Conservation (phyloP, 2,888 invertebrate genomes). For the Pristionchus japonicus region DNA sequence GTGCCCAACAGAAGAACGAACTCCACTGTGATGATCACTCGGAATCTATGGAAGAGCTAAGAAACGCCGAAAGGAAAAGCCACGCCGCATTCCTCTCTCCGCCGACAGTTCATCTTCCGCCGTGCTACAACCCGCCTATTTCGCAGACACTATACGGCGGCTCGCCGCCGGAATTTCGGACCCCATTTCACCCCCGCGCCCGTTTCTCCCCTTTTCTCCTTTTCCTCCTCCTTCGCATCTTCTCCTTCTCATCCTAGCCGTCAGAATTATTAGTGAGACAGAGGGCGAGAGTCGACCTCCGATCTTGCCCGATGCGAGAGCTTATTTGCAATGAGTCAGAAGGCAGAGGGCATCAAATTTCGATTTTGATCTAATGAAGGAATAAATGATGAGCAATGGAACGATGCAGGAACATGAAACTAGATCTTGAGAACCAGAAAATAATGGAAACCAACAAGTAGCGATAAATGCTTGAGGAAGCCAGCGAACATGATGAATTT, state of each 20-base stretch:
- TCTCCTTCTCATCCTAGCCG: background rate
- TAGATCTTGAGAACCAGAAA: too few relatives aligned
- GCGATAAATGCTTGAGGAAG: background rate
- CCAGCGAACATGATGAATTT: background rate
- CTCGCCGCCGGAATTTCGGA: background rate
- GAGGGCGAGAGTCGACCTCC: background rate
- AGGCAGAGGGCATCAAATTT: too few relatives aligned
- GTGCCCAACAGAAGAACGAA: background rate
- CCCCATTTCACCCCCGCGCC: background rate
- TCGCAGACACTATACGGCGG: background rate
- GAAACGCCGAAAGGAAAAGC: too few relatives aligned
- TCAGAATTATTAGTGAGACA: slow-evolving; percentile 19
- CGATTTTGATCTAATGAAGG: too few relatives aligned
- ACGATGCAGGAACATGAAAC: background rate
- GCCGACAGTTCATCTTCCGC: background rate
- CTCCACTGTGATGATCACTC: background rate
- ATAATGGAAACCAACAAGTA: too few relatives aligned
- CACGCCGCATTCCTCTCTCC: background rate
- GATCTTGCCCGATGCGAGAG: background rate
- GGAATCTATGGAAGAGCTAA: too few relatives aligned
- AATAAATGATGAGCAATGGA: background rate
- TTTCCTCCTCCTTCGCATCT: background rate
- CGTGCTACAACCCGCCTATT: background rate
- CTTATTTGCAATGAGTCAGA: background rate
- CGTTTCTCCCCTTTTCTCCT: background rate